Percentiles rank a stretch among this genome's conserved stretches.
These are phyloP conservation scores for Drosophila acutilabella DNA, from an alignment of 2,888 invertebrate species.

Conservation along the genomic window DNA sequence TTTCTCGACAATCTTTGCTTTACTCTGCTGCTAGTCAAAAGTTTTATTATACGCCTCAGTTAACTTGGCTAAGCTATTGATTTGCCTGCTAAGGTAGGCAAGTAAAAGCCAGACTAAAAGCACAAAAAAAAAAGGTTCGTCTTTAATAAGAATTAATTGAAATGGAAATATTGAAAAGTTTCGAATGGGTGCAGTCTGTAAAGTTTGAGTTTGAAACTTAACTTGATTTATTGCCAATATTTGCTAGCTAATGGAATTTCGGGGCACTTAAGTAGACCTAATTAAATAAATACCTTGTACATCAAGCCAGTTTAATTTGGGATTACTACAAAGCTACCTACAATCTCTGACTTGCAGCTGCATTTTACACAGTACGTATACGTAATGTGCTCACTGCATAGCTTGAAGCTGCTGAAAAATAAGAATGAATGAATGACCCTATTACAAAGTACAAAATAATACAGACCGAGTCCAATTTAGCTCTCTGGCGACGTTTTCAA, in stretches of 20 bases:
- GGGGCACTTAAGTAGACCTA: background rate
- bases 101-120: conserved; percentile 6
- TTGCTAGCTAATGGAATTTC: conserved; percentile 18
- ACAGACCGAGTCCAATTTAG: conserved; percentile 25
- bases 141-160: conserved; percentile 67
- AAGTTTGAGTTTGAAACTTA: conserved; percentile 40
- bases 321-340: background rate
- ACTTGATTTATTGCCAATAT: conserved; percentile 33
- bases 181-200: conserved; percentile 43
- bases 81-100: conserved; percentile 35
- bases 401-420: conserved; percentile 2
- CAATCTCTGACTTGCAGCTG: background rate
- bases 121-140: conserved; percentile 35
- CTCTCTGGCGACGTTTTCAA: conserved; percentile 26
- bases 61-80: conserved; percentile 64
- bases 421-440: conserved; percentile 10
- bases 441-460: conserved; percentile 18
- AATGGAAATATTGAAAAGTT: conserved; percentile 55
- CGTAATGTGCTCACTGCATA: conserved; percentile 6
- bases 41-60: conserved; percentile 63
- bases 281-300: conserved; percentile 1
- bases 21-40: conserved; percentile 14
- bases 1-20: conserved; percentile 3
- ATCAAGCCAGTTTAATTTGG: background rate
- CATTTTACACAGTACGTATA: conserved; percentile 5